Evolutionary conservation across 2,797 vertebrate genomes (phyloP).

Genomic region (Potorous gilbertii): DNA sequence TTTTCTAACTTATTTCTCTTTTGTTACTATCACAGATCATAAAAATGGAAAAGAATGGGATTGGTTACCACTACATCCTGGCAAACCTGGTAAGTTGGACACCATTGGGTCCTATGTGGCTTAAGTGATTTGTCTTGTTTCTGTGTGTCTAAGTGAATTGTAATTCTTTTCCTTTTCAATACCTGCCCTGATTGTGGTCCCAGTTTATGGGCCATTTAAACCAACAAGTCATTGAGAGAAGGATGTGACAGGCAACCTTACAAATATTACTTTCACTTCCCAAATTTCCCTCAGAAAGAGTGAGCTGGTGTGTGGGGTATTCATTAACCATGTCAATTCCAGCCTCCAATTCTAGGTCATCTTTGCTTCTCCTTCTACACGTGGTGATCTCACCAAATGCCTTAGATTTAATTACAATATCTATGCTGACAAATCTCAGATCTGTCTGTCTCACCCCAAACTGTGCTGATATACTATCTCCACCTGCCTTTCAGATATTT

Average conservation of each 20-base stretch:
- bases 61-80: constrained; percentile 98
- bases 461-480: neutral
- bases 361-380: neutral
- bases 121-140: neutral
- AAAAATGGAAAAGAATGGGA: constrained; percentile 96
- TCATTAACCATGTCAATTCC: too few relatives aligned
- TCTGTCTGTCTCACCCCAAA: neutral
- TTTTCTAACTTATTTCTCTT: constrained; percentile 43
- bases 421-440: neutral
- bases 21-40: constrained; percentile 90
- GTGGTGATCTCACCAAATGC: neutral
- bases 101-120: neutral
- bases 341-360: neutral
- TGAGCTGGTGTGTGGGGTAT: neutral
- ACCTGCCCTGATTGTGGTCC: neutral
- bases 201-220: neutral
- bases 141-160: neutral
- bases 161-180: neutral
- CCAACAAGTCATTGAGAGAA: neutral
- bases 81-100: constrained; percentile 95
- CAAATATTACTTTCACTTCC: neutral
- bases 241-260: neutral
- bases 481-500: neutral
- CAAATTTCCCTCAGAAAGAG: neutral
- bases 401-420: neutral